phyloP scores from a whole-genome alignment of 2,888 invertebrate genomes.

The Nowickia ferox region DNA sequence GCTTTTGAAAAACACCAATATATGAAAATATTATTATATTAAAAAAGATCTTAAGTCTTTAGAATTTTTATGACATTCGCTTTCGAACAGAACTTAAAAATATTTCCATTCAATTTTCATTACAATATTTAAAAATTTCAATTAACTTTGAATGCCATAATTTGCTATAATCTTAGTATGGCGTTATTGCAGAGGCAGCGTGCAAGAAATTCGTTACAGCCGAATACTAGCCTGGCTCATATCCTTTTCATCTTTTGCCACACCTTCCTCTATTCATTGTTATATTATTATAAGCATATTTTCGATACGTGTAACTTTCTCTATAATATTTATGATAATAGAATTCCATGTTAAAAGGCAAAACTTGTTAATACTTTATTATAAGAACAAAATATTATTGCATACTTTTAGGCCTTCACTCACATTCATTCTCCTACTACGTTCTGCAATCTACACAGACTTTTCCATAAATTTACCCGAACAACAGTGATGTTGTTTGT shows the following conservation, averaged over 20 bases:
- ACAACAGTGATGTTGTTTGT: neutral
- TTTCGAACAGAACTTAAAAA: no score
- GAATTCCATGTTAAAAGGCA: constrained; percentile 18
- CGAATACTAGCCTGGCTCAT: neutral
- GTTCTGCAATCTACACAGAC: neutral
- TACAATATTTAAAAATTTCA: no score
- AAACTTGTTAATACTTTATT: constrained; percentile 1
- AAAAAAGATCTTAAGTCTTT: no score
- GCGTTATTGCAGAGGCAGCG: neutral
- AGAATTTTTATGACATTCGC: no score
- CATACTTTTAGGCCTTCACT: constrained; percentile 73
- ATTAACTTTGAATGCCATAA: no score
- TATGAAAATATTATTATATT: no score
- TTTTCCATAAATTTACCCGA: neutral
- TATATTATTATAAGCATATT: neutral
- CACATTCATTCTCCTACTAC: neutral
- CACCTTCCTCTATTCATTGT: neutral
- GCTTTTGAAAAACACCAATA: no score
- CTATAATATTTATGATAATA: constrained; percentile 26
- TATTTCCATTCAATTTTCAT: no score
- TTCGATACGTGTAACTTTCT: neutral
- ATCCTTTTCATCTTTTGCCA: neutral
- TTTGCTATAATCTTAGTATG: neutral
- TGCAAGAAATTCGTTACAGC: neutral
- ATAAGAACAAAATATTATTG: constrained; percentile 31